Percentiles rank a stretch among this genome's conserved stretches.
These are phyloP conservation scores for Fopius arisanus DNA, from an alignment of 1,140 invertebrate species.

Conservation along the genomic window DNA sequence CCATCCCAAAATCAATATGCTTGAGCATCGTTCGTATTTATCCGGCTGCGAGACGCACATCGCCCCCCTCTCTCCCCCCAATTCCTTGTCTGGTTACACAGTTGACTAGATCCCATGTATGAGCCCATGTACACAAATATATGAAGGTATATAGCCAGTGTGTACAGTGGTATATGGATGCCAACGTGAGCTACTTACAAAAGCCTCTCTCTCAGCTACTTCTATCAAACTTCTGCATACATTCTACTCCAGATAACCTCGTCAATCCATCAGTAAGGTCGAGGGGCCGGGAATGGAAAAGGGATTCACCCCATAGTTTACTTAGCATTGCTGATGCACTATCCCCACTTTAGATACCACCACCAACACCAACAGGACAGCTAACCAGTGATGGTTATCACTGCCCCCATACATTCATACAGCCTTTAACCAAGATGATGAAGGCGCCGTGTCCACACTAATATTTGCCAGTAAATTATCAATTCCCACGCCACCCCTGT, in stretches of 20 bases:
- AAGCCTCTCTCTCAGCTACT: slow-evolving; percentile 8
- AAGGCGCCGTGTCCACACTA: slow-evolving; percentile 22
- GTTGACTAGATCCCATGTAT: background rate
- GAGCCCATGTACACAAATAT: background rate
- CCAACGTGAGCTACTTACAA: background rate
- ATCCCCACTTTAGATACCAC: slow-evolving; percentile 40
- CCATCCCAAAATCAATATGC: background rate
- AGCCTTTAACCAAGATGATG: slow-evolving; percentile 30
- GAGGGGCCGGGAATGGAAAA: background rate
- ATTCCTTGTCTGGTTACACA: background rate
- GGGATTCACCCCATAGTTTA: slow-evolving; percentile 49
- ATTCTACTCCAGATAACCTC: background rate
- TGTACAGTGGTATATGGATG: background rate
- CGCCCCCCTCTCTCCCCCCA: background rate
- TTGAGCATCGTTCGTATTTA: slow-evolving; percentile 3
- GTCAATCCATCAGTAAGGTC: slow-evolving; percentile 30
- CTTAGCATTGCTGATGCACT: slow-evolving; percentile 63
- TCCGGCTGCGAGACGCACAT: background rate
- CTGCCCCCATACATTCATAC: slow-evolving; percentile 19
- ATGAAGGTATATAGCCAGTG: background rate
- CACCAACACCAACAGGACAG: background rate
- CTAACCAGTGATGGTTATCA: background rate
- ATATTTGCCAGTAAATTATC: slow-evolving; percentile 35
- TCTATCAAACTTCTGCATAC: background rate
- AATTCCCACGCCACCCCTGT: slow-evolving; percentile 36